Percentiles rank a stretch among this genome's conserved stretches.
These are phyloP conservation scores for Megaceryle torquata DNA, from an alignment of 2,113 vertebrate species.

Conservation along the genomic window DNA sequence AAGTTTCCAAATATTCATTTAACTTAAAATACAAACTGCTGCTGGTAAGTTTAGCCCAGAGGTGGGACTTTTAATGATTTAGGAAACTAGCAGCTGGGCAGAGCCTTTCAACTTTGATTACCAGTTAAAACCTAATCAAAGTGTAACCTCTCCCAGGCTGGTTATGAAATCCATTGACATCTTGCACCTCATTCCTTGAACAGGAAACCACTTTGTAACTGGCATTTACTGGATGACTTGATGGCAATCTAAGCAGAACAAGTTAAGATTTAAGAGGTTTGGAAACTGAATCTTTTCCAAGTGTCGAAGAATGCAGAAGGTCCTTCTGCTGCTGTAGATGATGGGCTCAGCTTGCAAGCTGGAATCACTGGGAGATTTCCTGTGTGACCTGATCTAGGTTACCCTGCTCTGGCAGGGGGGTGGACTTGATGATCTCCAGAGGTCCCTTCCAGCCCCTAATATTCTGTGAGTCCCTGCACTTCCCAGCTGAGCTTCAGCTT, in stretches of 20 bases:
- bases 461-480: neutral
- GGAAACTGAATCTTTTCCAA: neutral
- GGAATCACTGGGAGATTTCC: neutral
- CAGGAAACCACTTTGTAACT: neutral
- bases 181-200: neutral
- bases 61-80: neutral
- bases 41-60: neutral
- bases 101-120: neutral
- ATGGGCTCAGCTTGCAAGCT: neutral
- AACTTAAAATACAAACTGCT: conserved; percentile 1
- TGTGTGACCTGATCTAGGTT: too few relatives aligned
- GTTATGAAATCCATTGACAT: neutral
- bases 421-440: too few relatives aligned
- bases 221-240: neutral
- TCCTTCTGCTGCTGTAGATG: neutral
- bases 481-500: neutral
- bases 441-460: too few relatives aligned
- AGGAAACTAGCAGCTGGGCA: neutral
- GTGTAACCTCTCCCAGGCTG: neutral
- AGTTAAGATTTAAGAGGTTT: neutral
- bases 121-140: neutral
- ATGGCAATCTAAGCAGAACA: neutral
- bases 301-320: neutral
- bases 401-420: too few relatives aligned
- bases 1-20: neutral